Percentiles rank a stretch among this genome's conserved stretches.
phyloP scores from a whole-genome alignment of 2,113 vertebrate species.

The Nothoprocta pentlandii region DNA sequence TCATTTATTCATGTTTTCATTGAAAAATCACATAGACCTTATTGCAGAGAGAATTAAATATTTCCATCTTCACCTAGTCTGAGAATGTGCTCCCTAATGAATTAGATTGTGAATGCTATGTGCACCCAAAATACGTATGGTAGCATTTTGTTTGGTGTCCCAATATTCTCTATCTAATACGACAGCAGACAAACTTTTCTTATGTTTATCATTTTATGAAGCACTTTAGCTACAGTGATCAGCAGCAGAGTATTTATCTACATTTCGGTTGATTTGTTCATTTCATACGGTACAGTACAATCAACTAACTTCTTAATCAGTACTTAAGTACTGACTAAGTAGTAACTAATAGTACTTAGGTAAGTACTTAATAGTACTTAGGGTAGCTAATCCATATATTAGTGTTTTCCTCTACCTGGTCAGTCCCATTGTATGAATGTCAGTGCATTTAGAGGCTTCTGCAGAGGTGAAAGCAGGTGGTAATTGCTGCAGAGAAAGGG shows the following conservation, averaged over 20 bases:
- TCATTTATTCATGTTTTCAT: not conserved
- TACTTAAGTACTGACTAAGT: too few species aligned
- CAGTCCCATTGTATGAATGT: not conserved
- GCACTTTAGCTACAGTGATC: not conserved
- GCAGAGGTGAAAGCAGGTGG: slow-evolving; percentile 7
- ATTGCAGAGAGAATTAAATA: not conserved
- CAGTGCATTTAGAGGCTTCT: not conserved
- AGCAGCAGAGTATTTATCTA: not conserved
- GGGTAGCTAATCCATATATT: not conserved
- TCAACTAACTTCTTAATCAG: not conserved
- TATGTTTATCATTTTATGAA: not conserved
- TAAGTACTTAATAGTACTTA: not conserved
- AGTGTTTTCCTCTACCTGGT: not conserved
- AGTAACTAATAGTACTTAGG: too few species aligned
- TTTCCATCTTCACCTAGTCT: not conserved
- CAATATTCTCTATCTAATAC: not conserved
- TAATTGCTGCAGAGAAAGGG: not conserved
- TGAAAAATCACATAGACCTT: not conserved
- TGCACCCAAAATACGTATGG: not conserved
- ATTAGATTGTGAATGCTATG: not conserved
- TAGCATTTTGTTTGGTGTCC: not conserved
- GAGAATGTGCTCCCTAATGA: not conserved
- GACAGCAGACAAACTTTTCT: not conserved
- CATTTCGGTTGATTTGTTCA: not conserved
- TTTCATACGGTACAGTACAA: not conserved